These are phyloP conservation scores for Nezara viridula DNA, from an alignment of 2,888 invertebrate species.

Conservation along the genomic window DNA sequence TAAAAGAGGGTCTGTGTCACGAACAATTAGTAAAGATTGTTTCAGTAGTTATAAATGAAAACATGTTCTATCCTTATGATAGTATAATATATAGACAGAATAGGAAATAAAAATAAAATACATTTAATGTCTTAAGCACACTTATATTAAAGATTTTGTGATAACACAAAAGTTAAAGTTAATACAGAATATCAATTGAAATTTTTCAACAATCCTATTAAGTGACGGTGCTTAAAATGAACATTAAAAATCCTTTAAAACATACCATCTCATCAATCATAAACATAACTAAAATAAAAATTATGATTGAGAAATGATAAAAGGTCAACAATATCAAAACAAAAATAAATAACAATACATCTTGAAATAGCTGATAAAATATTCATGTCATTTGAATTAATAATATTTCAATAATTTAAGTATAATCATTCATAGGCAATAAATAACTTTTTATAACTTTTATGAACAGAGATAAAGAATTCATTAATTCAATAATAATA, in stretches of 20 bases:
- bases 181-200: slow-evolving; percentile 54
- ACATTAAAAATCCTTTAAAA: slow-evolving; percentile 44
- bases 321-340: slow-evolving; percentile 39
- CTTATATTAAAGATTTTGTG: slow-evolving; percentile 56
- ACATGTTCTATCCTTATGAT: too few species aligned
- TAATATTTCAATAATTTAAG: slow-evolving; percentile 49
- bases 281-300: slow-evolving; percentile 13
- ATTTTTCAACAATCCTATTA: slow-evolving; percentile 54
- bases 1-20: too few species aligned
- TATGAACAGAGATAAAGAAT: slow-evolving; percentile 29
- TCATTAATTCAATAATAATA: slow-evolving; percentile 27
- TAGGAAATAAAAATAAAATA: slow-evolving; percentile 3
- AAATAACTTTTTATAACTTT: slow-evolving; percentile 47
- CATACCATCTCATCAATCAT: slow-evolving; percentile 48
- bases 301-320: background rate
- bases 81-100: too few species aligned
- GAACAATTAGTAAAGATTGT: too few species aligned
- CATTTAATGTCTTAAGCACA: slow-evolving; percentile 54
- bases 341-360: slow-evolving; percentile 38
- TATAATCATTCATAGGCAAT: slow-evolving; percentile 45
- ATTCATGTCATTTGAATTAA: slow-evolving; percentile 15
- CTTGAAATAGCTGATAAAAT: slow-evolving; percentile 14
- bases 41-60: too few species aligned
- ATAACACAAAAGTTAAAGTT: slow-evolving; percentile 55
- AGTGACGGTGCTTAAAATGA: slow-evolving; percentile 54